phyloP scores from a whole-genome alignment of 2,888 invertebrate genomes.

The Agrenia bidenticulata region DNA sequence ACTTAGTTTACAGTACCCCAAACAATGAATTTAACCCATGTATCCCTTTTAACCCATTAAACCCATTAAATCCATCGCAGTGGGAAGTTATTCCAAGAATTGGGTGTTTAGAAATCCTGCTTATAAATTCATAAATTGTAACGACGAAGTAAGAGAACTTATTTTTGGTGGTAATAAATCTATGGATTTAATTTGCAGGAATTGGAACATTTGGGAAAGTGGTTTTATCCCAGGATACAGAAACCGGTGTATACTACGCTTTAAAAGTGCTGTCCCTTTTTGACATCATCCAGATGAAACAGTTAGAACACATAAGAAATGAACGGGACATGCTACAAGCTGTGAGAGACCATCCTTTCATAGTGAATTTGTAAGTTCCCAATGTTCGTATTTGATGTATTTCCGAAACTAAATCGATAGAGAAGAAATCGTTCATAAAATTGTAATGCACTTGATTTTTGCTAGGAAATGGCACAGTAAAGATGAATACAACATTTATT shows the following conservation, averaged over 20 bases:
- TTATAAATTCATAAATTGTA: too few species aligned
- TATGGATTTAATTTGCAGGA: slow-evolving; percentile 62
- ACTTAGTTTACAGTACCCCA: too few species aligned
- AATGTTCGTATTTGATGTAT: not conserved
- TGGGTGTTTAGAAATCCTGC: too few species aligned
- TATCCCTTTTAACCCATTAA: too few species aligned
- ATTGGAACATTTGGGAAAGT: slow-evolving; percentile 97
- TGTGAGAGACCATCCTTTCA: slow-evolving; percentile 89
- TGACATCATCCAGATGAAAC: slow-evolving; percentile 90
- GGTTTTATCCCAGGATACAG: slow-evolving; percentile 81
- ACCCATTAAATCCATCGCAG: too few species aligned
- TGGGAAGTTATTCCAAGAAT: too few species aligned
- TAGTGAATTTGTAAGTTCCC: slow-evolving; percentile 82
- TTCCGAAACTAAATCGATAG: slow-evolving; percentile 33
- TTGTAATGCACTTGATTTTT: too few species aligned
- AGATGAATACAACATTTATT: slow-evolving; percentile 88
- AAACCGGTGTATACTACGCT: slow-evolving; percentile 78
- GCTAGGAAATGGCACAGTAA: slow-evolving; percentile 87
- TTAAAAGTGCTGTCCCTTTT: slow-evolving; percentile 92
- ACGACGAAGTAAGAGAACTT: too few species aligned
- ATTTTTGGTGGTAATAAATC: too few species aligned
- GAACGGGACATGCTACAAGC: slow-evolving; percentile 86
- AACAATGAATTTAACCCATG: too few species aligned
- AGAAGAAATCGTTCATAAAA: too few species aligned
- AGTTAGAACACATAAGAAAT: slow-evolving; percentile 96